Evolutionary conservation across 1,140 invertebrate species (phyloP), one percentile per base, ranked within the genome.

Genomic region (Leguminivora glycinivorella): DNA sequence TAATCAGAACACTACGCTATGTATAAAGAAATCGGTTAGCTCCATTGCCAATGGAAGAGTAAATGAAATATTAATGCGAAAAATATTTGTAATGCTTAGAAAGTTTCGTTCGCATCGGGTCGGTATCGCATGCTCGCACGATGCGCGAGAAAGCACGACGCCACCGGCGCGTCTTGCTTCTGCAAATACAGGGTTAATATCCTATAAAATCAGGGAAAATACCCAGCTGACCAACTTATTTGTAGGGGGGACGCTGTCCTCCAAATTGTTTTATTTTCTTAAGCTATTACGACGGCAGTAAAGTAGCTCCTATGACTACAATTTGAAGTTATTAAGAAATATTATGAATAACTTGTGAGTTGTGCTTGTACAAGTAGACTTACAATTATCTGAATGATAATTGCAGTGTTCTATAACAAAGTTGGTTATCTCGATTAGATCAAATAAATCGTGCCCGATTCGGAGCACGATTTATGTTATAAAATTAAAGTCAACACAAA

Each of bases 11-110:
- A 29, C 26, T 29, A 19, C 14, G 24, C 58, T n/a, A 63, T n/a
- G 58, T 17, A 31, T 69, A 77, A 79, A 80, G 74, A 81, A 84
- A 85, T 82, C 75, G 69, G 73, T 58, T 58, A 72, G 74, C 79
- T 82, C 74, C 72, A 82, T 82, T 75, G 74, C 75, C 72, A 83
- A 81, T 75, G 77, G 77, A 81, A 74, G 76, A 82, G 76, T 75
- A 81, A 85, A 89, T 89, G 81, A 85, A 91, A 88, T 89, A 91
- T 90, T 88, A 86, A 90, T 89, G 87, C 80, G 80, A 85, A 87
- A 86, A 83, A 84, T 89, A 89, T 89, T 90, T 87, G 83, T 89
- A 66, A 66, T 90, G 84, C 86, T 86, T 91, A 91, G 89, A 91
- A 91, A 91, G 89, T 91, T 87, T 83, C 81, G 78, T 82, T 83